Evolutionary conservation across 2,797 vertebrate species (phyloP).

Genomic region (Rhinatrema bivittatum): DNA sequence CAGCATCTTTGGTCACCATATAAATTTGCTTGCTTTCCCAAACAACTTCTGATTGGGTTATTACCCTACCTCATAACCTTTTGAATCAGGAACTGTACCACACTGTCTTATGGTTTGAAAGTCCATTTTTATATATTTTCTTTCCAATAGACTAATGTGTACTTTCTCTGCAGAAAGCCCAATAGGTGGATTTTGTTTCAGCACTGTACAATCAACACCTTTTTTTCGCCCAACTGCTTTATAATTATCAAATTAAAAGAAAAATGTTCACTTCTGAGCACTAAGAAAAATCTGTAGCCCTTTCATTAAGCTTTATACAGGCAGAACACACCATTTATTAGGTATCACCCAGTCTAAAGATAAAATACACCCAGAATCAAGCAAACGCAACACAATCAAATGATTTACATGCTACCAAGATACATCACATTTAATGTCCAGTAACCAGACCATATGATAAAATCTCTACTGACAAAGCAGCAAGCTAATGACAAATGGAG

Average conservation of each 20-base stretch:
- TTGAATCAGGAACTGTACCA: constrained; percentile 27
- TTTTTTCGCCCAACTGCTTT: constrained; percentile 46
- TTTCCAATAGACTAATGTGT: too few species aligned
- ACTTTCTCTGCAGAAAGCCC: constrained; percentile 18
- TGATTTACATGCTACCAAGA: constrained; percentile 31
- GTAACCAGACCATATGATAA: constrained; percentile 30
- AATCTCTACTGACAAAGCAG: constrained; percentile 30
- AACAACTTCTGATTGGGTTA: too few species aligned
- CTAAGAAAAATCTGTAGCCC: constrained; percentile 34
- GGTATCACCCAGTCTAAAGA: constrained; percentile 10
- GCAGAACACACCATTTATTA: constrained; percentile 16
- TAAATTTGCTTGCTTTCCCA: too few species aligned
- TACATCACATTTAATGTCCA: constrained; percentile 30
- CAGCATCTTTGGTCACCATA: too few species aligned
- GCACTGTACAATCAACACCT: constrained; percentile 34
- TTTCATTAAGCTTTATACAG: constrained; percentile 23
- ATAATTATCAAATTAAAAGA: constrained; percentile 42
- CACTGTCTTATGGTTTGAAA: too few species aligned
- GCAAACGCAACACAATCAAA: constrained; percentile 23
- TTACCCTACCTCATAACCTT: too few species aligned
- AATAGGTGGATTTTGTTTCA: constrained; percentile 19
- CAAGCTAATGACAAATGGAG: constrained; percentile 43
- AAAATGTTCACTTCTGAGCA: constrained; percentile 28
- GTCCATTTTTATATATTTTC: too few species aligned
- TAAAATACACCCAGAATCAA: constrained; percentile 33